Conservation (phyloP, 2,888 invertebrate genomes). For the Balanococcus diminutus region DNA sequence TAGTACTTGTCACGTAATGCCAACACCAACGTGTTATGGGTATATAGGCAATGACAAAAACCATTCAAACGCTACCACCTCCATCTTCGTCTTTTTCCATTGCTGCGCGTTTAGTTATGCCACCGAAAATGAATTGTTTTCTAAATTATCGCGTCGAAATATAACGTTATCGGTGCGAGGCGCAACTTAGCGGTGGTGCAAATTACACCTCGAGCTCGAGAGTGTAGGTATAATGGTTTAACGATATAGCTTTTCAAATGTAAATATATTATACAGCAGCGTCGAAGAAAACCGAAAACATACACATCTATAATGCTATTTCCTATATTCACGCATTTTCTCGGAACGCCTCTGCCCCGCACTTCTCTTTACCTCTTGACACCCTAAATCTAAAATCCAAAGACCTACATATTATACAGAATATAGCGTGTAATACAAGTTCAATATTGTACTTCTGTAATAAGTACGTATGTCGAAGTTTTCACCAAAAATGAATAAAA, state of each 20-base stretch:
- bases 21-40: neutral
- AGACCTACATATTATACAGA: too few species aligned
- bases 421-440: neutral
- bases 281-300: neutral
- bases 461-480: neutral
- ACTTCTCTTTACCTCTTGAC: neutral
- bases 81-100: neutral
- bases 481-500: neutral
- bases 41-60: slow-evolving; percentile 12
- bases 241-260: slow-evolving; percentile 2
- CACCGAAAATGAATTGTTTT: slow-evolving; percentile 4
- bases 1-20: slow-evolving; percentile 34
- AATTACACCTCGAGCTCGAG: slow-evolving; percentile 3
- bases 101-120: too few species aligned
- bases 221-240: neutral
- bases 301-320: neutral
- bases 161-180: neutral
- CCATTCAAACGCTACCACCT: neutral
- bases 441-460: neutral
- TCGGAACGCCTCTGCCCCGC: neutral
- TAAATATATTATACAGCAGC: neutral
- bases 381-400: too few species aligned
- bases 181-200: neutral
- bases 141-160: slow-evolving; percentile 12
- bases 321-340: slow-evolving; percentile 13